Evolutionary conservation across 2,113 vertebrate species (phyloP).

Genomic region (Tragelaphus strepsiceros): DNA sequence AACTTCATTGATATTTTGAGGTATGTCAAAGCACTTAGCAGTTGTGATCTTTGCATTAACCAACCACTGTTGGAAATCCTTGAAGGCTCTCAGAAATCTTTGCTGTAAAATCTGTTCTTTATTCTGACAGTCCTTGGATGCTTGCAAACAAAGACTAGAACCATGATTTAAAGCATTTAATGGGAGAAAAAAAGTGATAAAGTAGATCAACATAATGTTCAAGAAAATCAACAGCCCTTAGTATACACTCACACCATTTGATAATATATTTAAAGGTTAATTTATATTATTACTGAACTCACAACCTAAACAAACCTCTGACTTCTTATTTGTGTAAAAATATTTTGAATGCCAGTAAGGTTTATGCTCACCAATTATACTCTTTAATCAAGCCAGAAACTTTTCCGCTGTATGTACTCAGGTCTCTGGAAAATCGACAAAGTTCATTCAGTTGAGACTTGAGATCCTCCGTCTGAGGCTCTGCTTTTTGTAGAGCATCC

Average conservation of each 20-base stretch:
- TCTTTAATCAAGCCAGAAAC: constrained; percentile 95
- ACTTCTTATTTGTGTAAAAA: background rate
- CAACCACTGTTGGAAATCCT: constrained; percentile 97
- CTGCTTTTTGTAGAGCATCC: constrained; percentile 87
- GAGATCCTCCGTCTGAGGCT: constrained; percentile 91
- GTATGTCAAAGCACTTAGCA: constrained; percentile 95
- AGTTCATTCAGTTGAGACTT: constrained; percentile 94
- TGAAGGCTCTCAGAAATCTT: constrained; percentile 88
- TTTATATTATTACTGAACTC: background rate
- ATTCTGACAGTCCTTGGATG: constrained; percentile 93
- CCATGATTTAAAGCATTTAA: constrained; percentile 44
- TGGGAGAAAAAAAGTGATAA: background rate
- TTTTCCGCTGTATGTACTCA: constrained; percentile 89
- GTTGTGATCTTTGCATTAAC: constrained; percentile 94
- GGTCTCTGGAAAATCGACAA: constrained; percentile 92
- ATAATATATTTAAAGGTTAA: background rate
- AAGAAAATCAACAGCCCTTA: background rate
- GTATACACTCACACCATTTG: background rate
- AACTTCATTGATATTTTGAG: constrained; percentile 89
- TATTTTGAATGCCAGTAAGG: background rate
- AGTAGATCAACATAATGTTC: background rate
- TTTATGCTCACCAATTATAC: constrained; percentile 91
- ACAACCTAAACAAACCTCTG: background rate
- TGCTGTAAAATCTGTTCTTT: constrained; percentile 96
- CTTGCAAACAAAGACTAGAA: constrained; percentile 92